phyloP scores from a whole-genome alignment of 2,113 vertebrate species.

The Chloebia gouldiae region DNA sequence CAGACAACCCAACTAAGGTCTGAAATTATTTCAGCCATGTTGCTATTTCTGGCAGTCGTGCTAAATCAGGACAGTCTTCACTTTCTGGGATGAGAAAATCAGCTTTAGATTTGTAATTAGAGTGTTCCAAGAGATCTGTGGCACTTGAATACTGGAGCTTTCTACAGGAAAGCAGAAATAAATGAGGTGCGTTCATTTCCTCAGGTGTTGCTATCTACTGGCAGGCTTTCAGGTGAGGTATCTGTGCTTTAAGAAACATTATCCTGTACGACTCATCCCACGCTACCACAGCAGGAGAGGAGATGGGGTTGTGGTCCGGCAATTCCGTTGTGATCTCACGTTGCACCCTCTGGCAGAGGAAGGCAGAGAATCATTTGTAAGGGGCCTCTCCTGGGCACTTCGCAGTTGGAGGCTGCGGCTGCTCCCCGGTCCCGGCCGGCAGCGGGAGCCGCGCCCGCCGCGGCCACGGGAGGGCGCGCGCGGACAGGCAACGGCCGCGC shows the following conservation, averaged over 20 bases:
- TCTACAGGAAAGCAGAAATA: not conserved
- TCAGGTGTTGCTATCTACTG: not conserved
- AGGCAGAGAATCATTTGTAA: not conserved
- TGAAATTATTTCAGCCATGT: not conserved
- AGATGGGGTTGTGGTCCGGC: not conserved
- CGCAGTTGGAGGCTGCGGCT: too few species aligned
- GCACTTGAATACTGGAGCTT: not conserved
- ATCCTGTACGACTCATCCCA: not conserved
- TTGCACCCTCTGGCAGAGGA: not conserved
- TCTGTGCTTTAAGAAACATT: not conserved
- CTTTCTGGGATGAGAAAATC: not conserved
- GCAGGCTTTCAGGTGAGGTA: not conserved
- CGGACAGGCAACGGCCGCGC: not conserved
- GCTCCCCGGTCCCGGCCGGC: rapidly evolving
- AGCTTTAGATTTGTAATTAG: not conserved
- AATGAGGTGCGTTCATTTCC: not conserved
- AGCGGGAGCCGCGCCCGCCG: not conserved
- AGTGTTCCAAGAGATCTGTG: not conserved
- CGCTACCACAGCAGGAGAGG: not conserved
- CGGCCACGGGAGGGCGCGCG: not conserved
- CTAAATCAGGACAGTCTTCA: not conserved
- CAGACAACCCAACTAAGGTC: not conserved
- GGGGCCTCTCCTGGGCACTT: not conserved
- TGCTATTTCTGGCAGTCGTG: not conserved
- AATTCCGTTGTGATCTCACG: not conserved